Conservation (phyloP, 2,888 invertebrate species). For the Athalia circularis region DNA sequence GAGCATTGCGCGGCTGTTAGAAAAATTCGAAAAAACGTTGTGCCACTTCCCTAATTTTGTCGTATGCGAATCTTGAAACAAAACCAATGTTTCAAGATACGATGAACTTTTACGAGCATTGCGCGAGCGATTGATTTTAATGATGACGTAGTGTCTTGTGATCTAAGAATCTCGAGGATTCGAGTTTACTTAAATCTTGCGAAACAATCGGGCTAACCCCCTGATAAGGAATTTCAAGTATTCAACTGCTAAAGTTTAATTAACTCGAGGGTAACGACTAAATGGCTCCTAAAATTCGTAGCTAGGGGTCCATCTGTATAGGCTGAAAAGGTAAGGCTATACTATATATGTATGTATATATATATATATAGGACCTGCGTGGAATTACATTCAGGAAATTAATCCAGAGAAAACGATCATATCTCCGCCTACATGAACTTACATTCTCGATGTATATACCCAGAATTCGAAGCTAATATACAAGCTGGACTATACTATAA, state of each 20-base stretch:
- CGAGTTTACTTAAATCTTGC: constrained; percentile 30
- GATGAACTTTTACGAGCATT: neutral
- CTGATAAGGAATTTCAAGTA: constrained; percentile 36
- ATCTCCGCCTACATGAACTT: constrained; percentile 5
- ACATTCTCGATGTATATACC: neutral
- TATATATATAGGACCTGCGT: constrained; percentile 19
- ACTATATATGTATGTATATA: no score
- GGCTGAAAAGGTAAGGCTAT: constrained; percentile 29
- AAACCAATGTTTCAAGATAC: neutral
- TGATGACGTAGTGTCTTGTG: constrained; percentile 12
- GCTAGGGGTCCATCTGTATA: constrained; percentile 36
- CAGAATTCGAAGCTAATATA: constrained; percentile 1
- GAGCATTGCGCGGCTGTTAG: no score
- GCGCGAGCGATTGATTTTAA: constrained; percentile 20
- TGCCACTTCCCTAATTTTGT: no score
- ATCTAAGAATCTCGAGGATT: constrained; percentile 30
- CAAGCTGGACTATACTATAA: neutral
- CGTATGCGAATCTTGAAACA: no score
- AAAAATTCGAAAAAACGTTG: no score
- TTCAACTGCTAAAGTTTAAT: constrained; percentile 45
- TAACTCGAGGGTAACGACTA: constrained; percentile 40
- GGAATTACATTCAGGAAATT: constrained; percentile 40
- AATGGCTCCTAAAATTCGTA: constrained; percentile 39
- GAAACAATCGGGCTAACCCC: constrained; percentile 34
- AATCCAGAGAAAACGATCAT: constrained; percentile 26